Base-by-base conservation (phyloP, 2,113 vertebrate species). In the Macquaria australasica region DNA sequence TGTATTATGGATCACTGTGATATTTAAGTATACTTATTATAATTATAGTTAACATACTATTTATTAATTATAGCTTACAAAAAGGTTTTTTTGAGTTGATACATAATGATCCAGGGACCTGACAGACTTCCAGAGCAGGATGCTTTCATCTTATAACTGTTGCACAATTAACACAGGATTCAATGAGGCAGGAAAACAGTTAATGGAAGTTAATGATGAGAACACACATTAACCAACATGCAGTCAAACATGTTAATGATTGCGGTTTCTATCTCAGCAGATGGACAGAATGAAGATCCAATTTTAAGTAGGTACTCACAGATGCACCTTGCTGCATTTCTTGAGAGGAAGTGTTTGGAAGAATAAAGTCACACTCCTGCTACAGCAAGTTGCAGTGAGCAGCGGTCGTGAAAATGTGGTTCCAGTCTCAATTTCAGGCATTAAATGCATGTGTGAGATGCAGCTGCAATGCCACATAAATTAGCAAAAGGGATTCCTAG, bases 181-280 rank as follows among this genome's bases (percentile, higher is more conserved):
- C 91, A 93, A 92, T 93, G 91, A 93, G 91, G 91, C 91, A 87
- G 84, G 76, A 88, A 89, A 92, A 93, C 87, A 87, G 87, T 89
- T 93, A 94, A 93, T 94, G 88, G 90, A 92, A 93, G 91, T 91
- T 95, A 94, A 93, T 92, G 90, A 94, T 82, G 89, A 93, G 88
- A 91, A 92, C 89, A 88, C 89, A 85, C 81, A 93, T 95, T 95
- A 94, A 92, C 92, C 89, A 91, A 93, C 90, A 91, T 77, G 90
- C 92, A 90, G 88, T 87, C 81, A 82, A 88, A 94, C 88, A 93
- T 87, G 91, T 85, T 92, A 87, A 92, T 86, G 86, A 92, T 79
- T 87, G 79, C 55, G 7, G 79, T 88, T 88, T 83, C 85, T 58
- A 70, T 82, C 87, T 68, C 80, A 62, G 72, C 39, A 6, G 69